These are phyloP conservation scores for Leontocebus nigricollis DNA, from an alignment of 2,797 vertebrate genomes.

Conservation along the genomic window DNA sequence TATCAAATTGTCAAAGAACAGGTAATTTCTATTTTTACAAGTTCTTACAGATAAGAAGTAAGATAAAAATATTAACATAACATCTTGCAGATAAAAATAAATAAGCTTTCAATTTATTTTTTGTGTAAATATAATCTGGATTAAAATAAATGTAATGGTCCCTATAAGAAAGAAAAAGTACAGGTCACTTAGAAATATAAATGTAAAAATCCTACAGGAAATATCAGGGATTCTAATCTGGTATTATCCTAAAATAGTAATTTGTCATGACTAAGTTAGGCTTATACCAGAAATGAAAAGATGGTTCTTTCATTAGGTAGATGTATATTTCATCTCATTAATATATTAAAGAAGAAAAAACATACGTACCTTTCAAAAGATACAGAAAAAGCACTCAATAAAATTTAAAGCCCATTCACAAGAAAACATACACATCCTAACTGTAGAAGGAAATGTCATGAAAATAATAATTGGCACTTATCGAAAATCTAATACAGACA, in stretches of 20 bases:
- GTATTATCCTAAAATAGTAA: neutral
- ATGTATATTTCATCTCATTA: neutral
- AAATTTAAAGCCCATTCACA: neutral
- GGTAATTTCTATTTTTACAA: neutral
- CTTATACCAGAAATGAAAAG: neutral
- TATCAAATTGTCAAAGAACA: neutral
- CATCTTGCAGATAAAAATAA: neutral
- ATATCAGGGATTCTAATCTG: neutral
- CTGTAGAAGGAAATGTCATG: neutral
- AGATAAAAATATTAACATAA: neutral
- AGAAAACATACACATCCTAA: neutral
- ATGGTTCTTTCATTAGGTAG: neutral
- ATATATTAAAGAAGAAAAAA: neutral
- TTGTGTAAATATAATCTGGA: neutral
- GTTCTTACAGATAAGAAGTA: neutral
- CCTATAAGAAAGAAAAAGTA: neutral
- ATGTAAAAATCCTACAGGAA: neutral
- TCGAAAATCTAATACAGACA: neutral
- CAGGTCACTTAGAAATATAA: neutral
- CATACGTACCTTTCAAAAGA: neutral
- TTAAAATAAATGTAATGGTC: constrained; percentile 10
- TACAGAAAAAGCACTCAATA: neutral
- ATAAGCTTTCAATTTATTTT: neutral
- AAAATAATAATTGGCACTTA: neutral
- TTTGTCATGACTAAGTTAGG: neutral